These are phyloP conservation scores for Blastobasis adustella DNA, from an alignment of 2,888 invertebrate species.

Conservation along the genomic window DNA sequence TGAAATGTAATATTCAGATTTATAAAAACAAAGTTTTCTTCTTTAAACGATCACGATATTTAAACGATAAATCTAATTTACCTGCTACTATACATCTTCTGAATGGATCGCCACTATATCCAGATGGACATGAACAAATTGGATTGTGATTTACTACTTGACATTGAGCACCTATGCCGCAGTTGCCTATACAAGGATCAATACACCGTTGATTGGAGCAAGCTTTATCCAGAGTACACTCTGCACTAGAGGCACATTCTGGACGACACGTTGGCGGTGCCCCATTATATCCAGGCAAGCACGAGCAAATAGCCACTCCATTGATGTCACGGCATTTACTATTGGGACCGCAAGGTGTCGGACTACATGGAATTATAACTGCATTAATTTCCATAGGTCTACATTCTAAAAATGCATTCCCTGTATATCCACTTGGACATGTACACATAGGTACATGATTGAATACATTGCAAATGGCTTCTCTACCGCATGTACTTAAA, in stretches of 20 bases:
- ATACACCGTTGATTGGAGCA: slow-evolving; percentile 82
- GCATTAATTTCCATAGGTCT: slow-evolving; percentile 49
- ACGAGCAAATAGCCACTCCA: slow-evolving; percentile 82
- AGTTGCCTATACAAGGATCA: slow-evolving; percentile 83
- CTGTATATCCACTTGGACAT: slow-evolving; percentile 76
- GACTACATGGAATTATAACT: slow-evolving; percentile 77
- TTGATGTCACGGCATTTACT: slow-evolving; percentile 80
- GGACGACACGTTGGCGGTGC: slow-evolving; percentile 83
- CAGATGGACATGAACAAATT: slow-evolving; percentile 78
- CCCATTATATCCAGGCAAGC: slow-evolving; percentile 78
- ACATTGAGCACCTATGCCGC: slow-evolving; percentile 81
- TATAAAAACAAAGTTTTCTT: no score
- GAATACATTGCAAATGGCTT: slow-evolving; percentile 82
- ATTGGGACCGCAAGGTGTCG: slow-evolving; percentile 83
- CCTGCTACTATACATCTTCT: slow-evolving; percentile 78
- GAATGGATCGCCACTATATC: slow-evolving; percentile 84
- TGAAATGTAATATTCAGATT: slow-evolving; percentile 23
- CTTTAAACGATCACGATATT: background rate
- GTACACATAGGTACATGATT: slow-evolving; percentile 76
- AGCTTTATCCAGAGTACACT: slow-evolving; percentile 79
- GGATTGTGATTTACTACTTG: slow-evolving; percentile 85
- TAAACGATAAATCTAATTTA: slow-evolving; percentile 32
- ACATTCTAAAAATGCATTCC: slow-evolving; percentile 82
- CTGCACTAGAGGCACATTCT: slow-evolving; percentile 81
- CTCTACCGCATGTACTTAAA: slow-evolving; percentile 82